Base-by-base conservation (phyloP, 2,113 vertebrate genomes). In the Hippotragus niger region DNA sequence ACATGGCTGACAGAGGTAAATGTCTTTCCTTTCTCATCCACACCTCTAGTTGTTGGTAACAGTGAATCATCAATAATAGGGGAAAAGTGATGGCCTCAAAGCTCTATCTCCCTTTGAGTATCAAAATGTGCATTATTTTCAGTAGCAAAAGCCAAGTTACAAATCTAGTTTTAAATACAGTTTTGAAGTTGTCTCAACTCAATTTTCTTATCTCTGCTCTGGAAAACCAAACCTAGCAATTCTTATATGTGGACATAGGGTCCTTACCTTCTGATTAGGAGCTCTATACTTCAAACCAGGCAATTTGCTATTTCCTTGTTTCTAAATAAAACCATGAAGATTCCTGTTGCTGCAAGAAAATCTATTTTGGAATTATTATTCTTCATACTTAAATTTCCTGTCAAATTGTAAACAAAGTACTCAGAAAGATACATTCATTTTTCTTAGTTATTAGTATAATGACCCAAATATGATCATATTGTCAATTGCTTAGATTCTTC, bases 391-490 rank as follows among this genome's bases (percentile, higher is more conserved):
- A 88, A 93, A 58, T 88, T 36, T 85, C 23, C 74, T 76, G 3
- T 52, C 40, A 94, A 88, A 57, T 76, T 12, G 8, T 64, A 93
- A 90, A 15, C 60, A 93, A 94, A 88, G 47, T 29, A 76, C 13
- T 88, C 25, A 95, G 53, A 84, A 94, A 91, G 16, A 76, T 90
- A 88, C 4, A 45, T 94, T 95, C 5, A 80, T 90, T 97, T 96
- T 88, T 90, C 58, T 94, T 90, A 93, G 21, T 3, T 55, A 91
- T 21, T 27, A 88, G 60, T 78, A 36, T 27, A 91, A 60, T 40
- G 25, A 87, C 9, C 53, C 14, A 93, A 91, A 94, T 88, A 81
- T 23, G 27, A 71, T 47, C 40, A 84, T 36, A 58, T 45, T 90
- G 21, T 57, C 33, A 76, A 17, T 58, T 29, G 23, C 76, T 81